Evolutionary conservation across 2,797 vertebrate species (phyloP).

Genomic region (Percopsis omiscomaycus): DNA sequence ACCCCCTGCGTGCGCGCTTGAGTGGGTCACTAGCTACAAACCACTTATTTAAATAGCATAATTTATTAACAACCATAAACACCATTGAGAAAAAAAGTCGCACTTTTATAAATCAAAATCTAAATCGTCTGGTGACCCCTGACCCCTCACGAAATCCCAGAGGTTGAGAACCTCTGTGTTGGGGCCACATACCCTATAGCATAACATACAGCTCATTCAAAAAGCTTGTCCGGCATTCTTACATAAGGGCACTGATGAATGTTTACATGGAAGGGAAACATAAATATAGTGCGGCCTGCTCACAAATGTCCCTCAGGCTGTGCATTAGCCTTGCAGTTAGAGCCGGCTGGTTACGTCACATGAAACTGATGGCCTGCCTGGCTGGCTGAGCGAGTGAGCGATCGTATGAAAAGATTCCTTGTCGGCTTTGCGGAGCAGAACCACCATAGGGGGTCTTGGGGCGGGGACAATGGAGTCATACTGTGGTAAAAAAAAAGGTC

Average conservation of each 20-base stretch:
- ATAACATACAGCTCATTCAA: background rate
- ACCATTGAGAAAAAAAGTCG: too few species aligned
- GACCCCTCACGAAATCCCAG: too few species aligned
- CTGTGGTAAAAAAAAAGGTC: background rate
- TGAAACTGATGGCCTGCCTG: constrained; percentile 18
- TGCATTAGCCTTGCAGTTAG: constrained; percentile 20
- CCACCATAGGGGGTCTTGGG: background rate
- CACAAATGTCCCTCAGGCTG: constrained; percentile 21
- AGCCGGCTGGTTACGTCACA: constrained; percentile 39
- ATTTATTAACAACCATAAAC: too few species aligned
- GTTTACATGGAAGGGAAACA: constrained; percentile 14
- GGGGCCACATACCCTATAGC: constrained; percentile 6
- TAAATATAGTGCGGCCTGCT: constrained; percentile 28
- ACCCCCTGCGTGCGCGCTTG: too few species aligned
- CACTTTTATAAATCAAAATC: background rate
- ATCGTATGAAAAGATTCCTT: constrained; percentile 23
- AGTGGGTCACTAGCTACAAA: too few species aligned
- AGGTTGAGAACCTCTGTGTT: too few species aligned
- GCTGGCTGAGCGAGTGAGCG: background rate
- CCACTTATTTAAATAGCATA: too few species aligned
- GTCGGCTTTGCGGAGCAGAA: background rate
- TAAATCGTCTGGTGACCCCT: background rate
- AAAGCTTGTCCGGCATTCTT: constrained; percentile 1
- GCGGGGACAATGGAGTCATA: background rate
- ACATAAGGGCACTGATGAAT: constrained; percentile 3